Percentiles rank a stretch among this genome's conserved stretches.
Evolutionary conservation across 1,140 invertebrate species (phyloP).

Genomic region (Hylaeus anthracinus): DNA sequence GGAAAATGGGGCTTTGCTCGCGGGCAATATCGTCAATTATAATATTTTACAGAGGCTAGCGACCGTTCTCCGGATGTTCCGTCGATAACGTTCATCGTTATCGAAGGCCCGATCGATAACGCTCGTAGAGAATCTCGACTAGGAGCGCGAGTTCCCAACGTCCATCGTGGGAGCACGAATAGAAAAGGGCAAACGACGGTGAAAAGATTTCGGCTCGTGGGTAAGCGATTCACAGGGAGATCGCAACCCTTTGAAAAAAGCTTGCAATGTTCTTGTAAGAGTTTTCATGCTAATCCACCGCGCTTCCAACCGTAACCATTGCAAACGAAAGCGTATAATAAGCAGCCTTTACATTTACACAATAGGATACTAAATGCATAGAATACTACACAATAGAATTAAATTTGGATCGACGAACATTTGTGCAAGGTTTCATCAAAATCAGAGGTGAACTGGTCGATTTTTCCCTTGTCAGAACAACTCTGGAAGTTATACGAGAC

Average conservation of each 20-base stretch:
- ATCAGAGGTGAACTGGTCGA: no score
- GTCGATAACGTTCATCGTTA: constrained; percentile 58
- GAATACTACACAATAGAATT: no score
- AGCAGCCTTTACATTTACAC: no score
- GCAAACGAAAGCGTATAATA: no score
- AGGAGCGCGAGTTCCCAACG: background rate
- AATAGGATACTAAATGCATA: no score
- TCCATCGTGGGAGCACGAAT: background rate
- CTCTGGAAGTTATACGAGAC: no score
- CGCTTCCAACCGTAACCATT: no score
- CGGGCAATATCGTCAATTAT: constrained; percentile 40
- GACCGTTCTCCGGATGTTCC: constrained; percentile 3
- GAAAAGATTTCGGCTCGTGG: background rate
- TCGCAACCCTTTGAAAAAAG: constrained; percentile 50
- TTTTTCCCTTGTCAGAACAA: no score
- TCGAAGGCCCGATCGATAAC: constrained; percentile 53
- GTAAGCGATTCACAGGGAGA: background rate
- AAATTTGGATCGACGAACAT: no score
- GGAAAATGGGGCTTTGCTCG: background rate
- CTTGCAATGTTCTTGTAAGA: background rate
- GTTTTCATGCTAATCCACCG: no score
- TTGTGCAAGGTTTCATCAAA: no score
- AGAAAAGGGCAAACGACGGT: constrained; percentile 11
- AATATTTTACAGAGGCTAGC: constrained; percentile 37
- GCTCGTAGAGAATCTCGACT: constrained; percentile 19